A percentile compares a stretch with the other conserved stretches of the same genome.
phyloP scores from a whole-genome alignment of 2,797 vertebrate genomes.

The Rhodeus uyekii region DNA sequence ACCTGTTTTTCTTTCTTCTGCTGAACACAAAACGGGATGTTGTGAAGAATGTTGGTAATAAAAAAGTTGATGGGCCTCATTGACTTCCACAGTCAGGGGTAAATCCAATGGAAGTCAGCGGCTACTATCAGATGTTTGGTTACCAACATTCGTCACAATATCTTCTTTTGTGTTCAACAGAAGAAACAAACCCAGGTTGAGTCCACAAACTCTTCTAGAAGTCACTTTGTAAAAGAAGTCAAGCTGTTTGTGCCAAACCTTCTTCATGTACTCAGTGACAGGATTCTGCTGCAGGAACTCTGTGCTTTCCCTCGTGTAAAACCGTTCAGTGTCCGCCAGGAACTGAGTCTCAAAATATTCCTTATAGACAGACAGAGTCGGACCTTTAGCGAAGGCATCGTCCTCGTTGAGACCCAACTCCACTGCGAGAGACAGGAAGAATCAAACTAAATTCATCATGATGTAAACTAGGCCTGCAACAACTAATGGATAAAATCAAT shows the following conservation, averaged over 20 bases:
- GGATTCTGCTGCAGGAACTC: slow-evolving; percentile 99
- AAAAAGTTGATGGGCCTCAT: no score
- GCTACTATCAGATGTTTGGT: no score
- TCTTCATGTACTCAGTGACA: slow-evolving; percentile 99
- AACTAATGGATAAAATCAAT: no score
- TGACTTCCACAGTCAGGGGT: no score
- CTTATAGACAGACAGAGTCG: slow-evolving; percentile 98
- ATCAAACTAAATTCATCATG: background rate
- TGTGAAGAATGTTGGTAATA: no score
- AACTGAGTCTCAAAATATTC: slow-evolving; percentile 99
- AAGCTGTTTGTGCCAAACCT: slow-evolving; percentile 72
- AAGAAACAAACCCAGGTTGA: no score
- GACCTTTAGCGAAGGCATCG: slow-evolving; percentile 97
- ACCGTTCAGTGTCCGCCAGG: slow-evolving; percentile 97
- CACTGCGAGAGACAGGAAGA: slow-evolving; percentile 70
- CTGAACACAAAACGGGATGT: no score
- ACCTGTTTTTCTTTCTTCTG: no score
- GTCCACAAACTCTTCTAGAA: no score
- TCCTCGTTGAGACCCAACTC: slow-evolving; percentile 98
- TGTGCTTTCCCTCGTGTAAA: slow-evolving; percentile 98
- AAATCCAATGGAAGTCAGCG: no score
- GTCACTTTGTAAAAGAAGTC: background rate
- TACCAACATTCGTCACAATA: no score
- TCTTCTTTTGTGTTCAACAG: no score
- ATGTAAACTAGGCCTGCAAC: background rate